Percentiles rank a stretch among this genome's conserved stretches.
phyloP scores from a whole-genome alignment of 37 sponge, comb jelly and placozoan genomes.

The Hexactinellida sp. region DNA sequence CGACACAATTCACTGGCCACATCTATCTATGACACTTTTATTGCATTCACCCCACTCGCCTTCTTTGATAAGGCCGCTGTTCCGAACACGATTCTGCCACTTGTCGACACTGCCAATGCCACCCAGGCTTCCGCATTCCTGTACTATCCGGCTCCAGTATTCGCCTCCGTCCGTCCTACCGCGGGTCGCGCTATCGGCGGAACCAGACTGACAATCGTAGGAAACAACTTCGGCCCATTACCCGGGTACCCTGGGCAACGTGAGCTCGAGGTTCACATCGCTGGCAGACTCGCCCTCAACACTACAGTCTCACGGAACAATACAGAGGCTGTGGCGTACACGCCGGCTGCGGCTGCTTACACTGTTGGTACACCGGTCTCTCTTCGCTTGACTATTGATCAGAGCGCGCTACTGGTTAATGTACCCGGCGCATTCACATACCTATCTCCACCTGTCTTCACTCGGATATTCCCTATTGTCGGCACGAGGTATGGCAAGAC shows the following conservation, averaged over 20 bases:
- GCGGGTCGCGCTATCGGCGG: constrained; percentile 68
- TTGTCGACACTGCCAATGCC: constrained; percentile 50
- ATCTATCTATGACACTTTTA: constrained; percentile 43
- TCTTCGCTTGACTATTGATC: constrained; percentile 58
- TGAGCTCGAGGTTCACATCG: constrained; percentile 47
- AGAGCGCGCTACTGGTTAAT: constrained; percentile 54
- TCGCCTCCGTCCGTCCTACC: constrained; percentile 45
- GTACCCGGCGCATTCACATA: constrained; percentile 57
- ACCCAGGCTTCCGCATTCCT: constrained; percentile 38
- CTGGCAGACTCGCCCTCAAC: constrained; percentile 22
- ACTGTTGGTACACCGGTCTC: constrained; percentile 28
- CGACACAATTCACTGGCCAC: constrained; percentile 48
- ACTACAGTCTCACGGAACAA: constrained; percentile 38
- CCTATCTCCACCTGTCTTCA: constrained; percentile 53
- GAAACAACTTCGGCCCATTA: constrained; percentile 60
- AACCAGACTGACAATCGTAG: constrained; percentile 44
- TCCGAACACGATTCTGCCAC: constrained; percentile 62
- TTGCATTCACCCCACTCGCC: constrained; percentile 44
- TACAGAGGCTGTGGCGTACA: constrained; percentile 24
- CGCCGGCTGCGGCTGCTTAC: constrained; percentile 29
- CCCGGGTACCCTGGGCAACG: constrained; percentile 33
- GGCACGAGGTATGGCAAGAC: constrained; percentile 51
- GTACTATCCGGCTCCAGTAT: constrained; percentile 60
- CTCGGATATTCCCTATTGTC: constrained; percentile 42
- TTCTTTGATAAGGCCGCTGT: constrained; percentile 74